A percentile compares a stretch with the other conserved stretches of the same genome.
phyloP scores from a whole-genome alignment of 2,888 invertebrate genomes.

The Clivina fossor region DNA sequence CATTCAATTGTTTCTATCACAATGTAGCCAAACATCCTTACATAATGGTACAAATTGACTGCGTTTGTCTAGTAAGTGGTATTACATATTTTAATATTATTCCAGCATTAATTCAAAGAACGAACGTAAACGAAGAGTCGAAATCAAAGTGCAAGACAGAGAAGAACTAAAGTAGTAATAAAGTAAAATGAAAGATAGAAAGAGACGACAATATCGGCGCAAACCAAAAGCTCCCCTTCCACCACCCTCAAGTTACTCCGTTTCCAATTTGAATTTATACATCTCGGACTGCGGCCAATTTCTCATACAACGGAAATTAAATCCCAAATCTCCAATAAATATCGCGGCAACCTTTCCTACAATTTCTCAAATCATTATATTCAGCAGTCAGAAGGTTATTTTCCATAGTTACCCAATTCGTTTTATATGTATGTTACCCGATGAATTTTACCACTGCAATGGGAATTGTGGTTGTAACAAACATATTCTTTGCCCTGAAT shows the following conservation, averaged over 20 bases:
- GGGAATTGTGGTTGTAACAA: no score
- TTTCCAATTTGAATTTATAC: conserved; percentile 34
- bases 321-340: conserved; percentile 34
- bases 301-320: conserved; percentile 35
- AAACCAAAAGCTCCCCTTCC: no score
- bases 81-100: conserved; percentile 27
- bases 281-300: conserved; percentile 23
- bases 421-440: no score
- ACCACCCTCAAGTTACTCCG: no score
- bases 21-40: no score
- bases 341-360: conserved; percentile 27
- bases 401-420: conserved; percentile 20
- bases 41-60: conserved; percentile 17
- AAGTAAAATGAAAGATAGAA: no score
- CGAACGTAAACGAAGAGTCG: not conserved
- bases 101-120: conserved; percentile 29
- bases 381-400: conserved; percentile 24
- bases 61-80: not conserved
- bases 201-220: no score
- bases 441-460: no score
- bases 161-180: not conserved
- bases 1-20: no score
- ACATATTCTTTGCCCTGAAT: no score
- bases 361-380: conserved; percentile 34
- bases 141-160: not conserved